Conservation (phyloP, 1,140 invertebrate genomes). For the Druon quercuslanigerum region DNA sequence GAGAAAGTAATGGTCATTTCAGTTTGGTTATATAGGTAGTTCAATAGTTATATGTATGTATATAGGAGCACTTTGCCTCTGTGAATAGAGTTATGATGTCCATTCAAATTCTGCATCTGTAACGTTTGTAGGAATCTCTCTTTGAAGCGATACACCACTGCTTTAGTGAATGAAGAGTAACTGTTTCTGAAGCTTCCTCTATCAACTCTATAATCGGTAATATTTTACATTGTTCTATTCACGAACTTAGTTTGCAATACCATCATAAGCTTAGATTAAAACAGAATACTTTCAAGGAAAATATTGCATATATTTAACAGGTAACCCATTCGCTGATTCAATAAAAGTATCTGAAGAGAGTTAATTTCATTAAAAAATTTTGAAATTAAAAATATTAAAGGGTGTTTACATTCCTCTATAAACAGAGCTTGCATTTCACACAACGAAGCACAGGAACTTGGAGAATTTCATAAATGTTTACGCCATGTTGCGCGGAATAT, state of each 20-base stretch:
- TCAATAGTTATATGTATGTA: slow-evolving; percentile 13
- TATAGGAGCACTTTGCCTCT: slow-evolving; percentile 9
- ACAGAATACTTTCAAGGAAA: background rate
- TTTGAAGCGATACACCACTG: slow-evolving; percentile 7
- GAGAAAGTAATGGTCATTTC: background rate
- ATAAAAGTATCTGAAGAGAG: background rate
- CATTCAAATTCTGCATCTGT: slow-evolving; percentile 6
- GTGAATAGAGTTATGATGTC: slow-evolving; percentile 22
- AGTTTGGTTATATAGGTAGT: slow-evolving; percentile 8
- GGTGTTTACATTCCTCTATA: background rate
- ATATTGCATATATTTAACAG: background rate
- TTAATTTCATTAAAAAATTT: background rate
- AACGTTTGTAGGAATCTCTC: slow-evolving; percentile 13
- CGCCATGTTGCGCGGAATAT: background rate
- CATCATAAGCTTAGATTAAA: background rate
- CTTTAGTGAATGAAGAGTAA: background rate
- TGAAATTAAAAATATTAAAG: background rate
- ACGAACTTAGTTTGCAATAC: background rate
- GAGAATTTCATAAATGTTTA: slow-evolving; percentile 15
- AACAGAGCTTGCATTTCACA: background rate
- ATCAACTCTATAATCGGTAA: background rate
- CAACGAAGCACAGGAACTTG: background rate
- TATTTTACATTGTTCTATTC: background rate
- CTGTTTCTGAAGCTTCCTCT: slow-evolving; percentile 1
- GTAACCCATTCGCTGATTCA: background rate